Evolutionary conservation across 1,140 invertebrate species (phyloP).

Genomic region (Leptinotarsa lineolata): DNA sequence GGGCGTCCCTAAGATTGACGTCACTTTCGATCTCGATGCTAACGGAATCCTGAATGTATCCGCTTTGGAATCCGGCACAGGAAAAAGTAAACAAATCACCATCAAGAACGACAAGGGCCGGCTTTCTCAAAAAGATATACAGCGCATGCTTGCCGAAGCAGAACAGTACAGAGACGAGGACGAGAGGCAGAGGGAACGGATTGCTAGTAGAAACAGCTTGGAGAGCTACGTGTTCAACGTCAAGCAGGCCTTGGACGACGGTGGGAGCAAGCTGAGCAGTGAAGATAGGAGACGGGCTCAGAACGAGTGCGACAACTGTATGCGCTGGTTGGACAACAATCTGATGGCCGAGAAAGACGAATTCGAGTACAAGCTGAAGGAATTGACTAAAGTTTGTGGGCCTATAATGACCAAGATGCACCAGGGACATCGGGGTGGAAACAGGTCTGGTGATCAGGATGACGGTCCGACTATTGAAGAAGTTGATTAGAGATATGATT

Average conservation of each 20-base stretch:
- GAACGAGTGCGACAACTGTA: slow-evolving; percentile 61
- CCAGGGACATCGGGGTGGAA: slow-evolving; percentile 38
- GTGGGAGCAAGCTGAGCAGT: slow-evolving; percentile 45
- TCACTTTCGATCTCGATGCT: slow-evolving; percentile 65
- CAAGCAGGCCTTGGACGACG: slow-evolving; percentile 50
- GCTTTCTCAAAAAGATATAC: slow-evolving; percentile 60
- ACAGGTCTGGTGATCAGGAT: slow-evolving; percentile 24
- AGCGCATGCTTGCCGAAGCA: slow-evolving; percentile 70
- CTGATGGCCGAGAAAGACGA: slow-evolving; percentile 66
- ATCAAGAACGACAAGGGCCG: slow-evolving; percentile 64
- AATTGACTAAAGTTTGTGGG: slow-evolving; percentile 58
- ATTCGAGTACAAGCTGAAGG: slow-evolving; percentile 62
- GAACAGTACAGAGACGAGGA: slow-evolving; percentile 67
- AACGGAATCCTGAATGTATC: slow-evolving; percentile 68
- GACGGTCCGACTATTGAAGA: slow-evolving; percentile 56
- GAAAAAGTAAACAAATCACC: slow-evolving; percentile 65
- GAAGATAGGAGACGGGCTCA: slow-evolving; percentile 57
- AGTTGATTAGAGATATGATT: slow-evolving; percentile 48
- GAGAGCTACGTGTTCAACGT: slow-evolving; percentile 75
- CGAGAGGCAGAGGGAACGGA: slow-evolving; percentile 61
- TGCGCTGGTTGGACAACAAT: slow-evolving; percentile 71
- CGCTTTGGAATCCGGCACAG: slow-evolving; percentile 66
- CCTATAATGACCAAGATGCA: slow-evolving; percentile 62
- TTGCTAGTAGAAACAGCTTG: slow-evolving; percentile 69
- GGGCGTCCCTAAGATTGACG: slow-evolving; percentile 67